Percentiles rank a stretch among this genome's conserved stretches.
Conservation (phyloP, 2,797 vertebrate genomes). For the Pantherophis alleghaniensis region DNA sequence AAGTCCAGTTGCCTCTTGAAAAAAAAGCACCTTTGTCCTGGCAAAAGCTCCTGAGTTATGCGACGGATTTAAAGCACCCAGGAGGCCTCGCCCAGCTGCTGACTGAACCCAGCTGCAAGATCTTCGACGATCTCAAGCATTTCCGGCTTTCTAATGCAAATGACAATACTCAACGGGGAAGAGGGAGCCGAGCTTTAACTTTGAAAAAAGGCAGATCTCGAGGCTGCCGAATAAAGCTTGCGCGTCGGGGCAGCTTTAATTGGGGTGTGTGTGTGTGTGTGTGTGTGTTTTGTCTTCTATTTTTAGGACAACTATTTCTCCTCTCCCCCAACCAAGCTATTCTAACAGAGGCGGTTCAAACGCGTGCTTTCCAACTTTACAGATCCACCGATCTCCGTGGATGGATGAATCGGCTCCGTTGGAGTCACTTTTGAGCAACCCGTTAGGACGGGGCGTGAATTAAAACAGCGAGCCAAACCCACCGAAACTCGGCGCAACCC, state of each 20-base stretch:
- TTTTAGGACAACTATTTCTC: background rate
- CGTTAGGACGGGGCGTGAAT: background rate
- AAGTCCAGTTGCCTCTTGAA: too few species aligned
- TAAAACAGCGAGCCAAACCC: background rate
- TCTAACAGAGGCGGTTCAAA: background rate
- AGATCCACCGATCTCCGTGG: too few species aligned
- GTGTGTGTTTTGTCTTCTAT: background rate
- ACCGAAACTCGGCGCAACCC: background rate
- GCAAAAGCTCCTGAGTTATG: background rate
- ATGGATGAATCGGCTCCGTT: background rate
- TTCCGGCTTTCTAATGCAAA: constrained; percentile 18
- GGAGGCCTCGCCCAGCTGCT: background rate
- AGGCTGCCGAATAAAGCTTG: background rate
- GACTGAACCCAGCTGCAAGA: background rate
- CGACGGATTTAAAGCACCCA: background rate
- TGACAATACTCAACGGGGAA: background rate
- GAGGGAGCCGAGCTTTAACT: background rate
- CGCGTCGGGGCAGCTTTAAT: background rate
- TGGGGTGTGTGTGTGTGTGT: rapidly evolving
- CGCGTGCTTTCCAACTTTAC: background rate
- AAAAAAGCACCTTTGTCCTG: too few species aligned
- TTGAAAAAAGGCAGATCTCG: background rate
- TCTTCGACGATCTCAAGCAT: background rate
- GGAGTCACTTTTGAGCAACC: background rate
- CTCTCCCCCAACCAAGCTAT: background rate